Percentiles rank a stretch among this genome's conserved stretches.
Evolutionary conservation across 2,797 vertebrate genomes (phyloP).

Genomic region (Microctenopoma stevenorrisi): DNA sequence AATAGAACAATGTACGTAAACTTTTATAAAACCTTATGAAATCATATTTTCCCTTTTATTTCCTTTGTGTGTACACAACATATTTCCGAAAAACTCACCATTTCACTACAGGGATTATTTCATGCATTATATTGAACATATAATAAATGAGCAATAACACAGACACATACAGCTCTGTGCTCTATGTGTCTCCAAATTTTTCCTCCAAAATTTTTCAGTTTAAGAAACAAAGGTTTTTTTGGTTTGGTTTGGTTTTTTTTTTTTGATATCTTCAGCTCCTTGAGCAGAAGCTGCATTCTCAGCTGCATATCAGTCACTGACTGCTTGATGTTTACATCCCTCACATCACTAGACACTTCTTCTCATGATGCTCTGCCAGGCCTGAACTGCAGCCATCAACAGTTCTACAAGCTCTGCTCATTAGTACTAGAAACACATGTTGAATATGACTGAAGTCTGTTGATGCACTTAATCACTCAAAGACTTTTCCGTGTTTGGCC

Average conservation of each 20-base stretch:
- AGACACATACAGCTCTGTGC: too few relatives aligned
- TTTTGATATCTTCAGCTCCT: too few relatives aligned
- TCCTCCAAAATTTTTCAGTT: too few relatives aligned
- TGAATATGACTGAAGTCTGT: background rate
- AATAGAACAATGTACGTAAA: background rate
- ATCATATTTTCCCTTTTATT: background rate
- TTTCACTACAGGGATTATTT: background rate
- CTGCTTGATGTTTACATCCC: background rate
- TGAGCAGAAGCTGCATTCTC: too few relatives aligned
- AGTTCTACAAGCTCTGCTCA: background rate
- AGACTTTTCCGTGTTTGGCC: conserved; percentile 7
- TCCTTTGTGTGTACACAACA: background rate
- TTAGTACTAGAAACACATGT: background rate
- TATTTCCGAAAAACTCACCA: background rate
- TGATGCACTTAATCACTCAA: background rate
- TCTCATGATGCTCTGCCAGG: background rate
- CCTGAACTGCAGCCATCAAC: background rate
- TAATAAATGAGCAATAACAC: too few relatives aligned
- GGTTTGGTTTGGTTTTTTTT: too few relatives aligned
- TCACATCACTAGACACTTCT: conserved; percentile 2
- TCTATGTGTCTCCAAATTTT: too few relatives aligned
- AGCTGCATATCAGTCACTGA: too few relatives aligned
- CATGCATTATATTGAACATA: background rate
- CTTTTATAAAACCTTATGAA: too few relatives aligned
- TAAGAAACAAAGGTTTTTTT: too few relatives aligned